A percentile compares a stretch with the other conserved stretches of the same genome.
These are phyloP conservation scores for Balanococcus diminutus DNA, from an alignment of 2,888 invertebrate species.

Conservation along the genomic window DNA sequence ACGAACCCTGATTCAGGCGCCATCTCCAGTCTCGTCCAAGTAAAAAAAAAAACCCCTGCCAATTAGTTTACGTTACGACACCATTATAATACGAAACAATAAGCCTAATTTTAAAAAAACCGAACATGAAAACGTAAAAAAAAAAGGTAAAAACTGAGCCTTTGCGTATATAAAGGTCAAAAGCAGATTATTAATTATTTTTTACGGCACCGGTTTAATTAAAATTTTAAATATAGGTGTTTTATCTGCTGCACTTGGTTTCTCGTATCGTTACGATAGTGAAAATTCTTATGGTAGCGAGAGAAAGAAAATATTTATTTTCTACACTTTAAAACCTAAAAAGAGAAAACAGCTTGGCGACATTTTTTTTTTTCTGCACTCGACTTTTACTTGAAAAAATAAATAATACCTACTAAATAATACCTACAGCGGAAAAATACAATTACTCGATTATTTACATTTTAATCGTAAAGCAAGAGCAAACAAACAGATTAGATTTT, in stretches of 20 bases:
- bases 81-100: background rate
- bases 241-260: background rate
- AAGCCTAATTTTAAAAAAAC: background rate
- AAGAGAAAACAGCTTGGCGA: background rate
- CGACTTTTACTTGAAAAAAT: background rate
- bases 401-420: too few relatives aligned
- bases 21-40: background rate
- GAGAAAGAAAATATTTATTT: background rate
- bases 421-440: background rate
- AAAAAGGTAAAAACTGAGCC: background rate
- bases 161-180: background rate
- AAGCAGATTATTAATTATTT: background rate
- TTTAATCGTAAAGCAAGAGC: background rate
- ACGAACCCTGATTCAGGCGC: background rate
- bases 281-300: background rate
- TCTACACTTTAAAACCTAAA: background rate
- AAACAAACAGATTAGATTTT: background rate
- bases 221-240: background rate
- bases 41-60: background rate
- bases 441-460: background rate
- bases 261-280: background rate
- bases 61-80: background rate
- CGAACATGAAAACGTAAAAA: background rate
- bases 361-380: background rate
- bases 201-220: background rate